Percentiles rank a stretch among this genome's conserved stretches.
Evolutionary conservation across 30 jellyfish, hydroid and myxozoan species (phyloP).

Genomic region (Aurelia sp.): DNA sequence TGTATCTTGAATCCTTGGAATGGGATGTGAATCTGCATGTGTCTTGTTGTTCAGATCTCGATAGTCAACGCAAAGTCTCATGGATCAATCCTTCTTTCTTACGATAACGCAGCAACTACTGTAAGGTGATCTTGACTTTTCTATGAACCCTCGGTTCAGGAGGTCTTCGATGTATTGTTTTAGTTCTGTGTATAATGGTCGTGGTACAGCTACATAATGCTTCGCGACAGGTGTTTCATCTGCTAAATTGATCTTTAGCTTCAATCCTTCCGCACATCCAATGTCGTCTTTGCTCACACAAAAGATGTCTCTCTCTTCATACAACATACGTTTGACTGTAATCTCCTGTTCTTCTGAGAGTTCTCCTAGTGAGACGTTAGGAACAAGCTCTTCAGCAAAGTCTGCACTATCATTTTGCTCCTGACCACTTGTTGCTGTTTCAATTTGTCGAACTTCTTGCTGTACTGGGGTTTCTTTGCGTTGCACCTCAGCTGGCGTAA

Average conservation of each 20-base stretch:
- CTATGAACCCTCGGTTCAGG: too few relatives aligned
- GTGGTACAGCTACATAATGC: too few relatives aligned
- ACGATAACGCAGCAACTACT: too few relatives aligned
- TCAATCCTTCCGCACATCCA: conserved; percentile 27
- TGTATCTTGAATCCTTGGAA: too few relatives aligned
- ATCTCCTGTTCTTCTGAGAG: conserved; percentile 11
- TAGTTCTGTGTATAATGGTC: too few relatives aligned
- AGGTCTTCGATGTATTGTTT: too few relatives aligned
- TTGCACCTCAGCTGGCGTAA: conserved; percentile 13
- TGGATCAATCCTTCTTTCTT: too few relatives aligned
- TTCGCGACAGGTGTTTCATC: background rate
- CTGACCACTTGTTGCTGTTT: background rate
- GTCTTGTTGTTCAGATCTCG: too few relatives aligned
- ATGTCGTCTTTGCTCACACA: conserved; percentile 7
- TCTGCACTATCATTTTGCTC: background rate
- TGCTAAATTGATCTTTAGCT: conserved; percentile 4
- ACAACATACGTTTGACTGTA: conserved; percentile 1
- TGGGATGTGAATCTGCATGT: too few relatives aligned
- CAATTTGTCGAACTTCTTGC: background rate
- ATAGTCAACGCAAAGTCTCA: too few relatives aligned
- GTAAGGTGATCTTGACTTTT: too few relatives aligned
- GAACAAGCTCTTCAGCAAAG: conserved; percentile 1
- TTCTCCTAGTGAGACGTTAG: background rate
- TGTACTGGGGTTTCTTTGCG: background rate
- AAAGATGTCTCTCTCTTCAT: conserved; percentile 9